Conservation (phyloP, 2,888 invertebrate genomes). For the Chloroclysta siterata region DNA sequence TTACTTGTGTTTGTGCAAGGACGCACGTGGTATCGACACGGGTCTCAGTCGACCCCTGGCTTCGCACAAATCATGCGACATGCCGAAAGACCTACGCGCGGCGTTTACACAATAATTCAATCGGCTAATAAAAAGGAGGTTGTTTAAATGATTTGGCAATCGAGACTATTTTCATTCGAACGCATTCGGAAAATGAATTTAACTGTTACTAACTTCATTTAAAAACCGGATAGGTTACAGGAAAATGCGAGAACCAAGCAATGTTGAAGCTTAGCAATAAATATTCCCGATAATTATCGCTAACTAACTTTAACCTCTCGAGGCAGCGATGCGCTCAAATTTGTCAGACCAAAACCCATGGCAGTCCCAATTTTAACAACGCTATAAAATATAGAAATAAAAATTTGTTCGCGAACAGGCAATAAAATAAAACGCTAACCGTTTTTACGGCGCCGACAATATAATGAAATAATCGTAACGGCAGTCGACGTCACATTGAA, state of each 20-base stretch:
- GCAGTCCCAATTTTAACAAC: constrained; percentile 70
- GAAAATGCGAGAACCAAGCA: no score
- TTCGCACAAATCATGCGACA: constrained; percentile 78
- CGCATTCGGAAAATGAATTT: neutral
- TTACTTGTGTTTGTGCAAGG: constrained; percentile 50
- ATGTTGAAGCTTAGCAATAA: constrained; percentile 14
- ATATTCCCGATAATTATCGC: constrained; percentile 31
- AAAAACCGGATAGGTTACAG: no score
- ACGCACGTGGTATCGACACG: constrained; percentile 71
- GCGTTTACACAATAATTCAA: constrained; percentile 30
- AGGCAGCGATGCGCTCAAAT: constrained; percentile 59
- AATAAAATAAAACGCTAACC: constrained; percentile 83
- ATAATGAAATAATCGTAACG: constrained; percentile 85
- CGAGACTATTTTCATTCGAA: neutral
- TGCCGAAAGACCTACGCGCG: constrained; percentile 46
- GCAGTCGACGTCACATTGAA: constrained; percentile 80
- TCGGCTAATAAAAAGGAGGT: constrained; percentile 20
- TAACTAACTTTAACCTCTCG: constrained; percentile 47
- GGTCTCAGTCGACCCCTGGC: constrained; percentile 57
- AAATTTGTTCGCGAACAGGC: constrained; percentile 72
- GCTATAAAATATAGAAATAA: constrained; percentile 83
- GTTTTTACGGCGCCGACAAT: constrained; percentile 83
- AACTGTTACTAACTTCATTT: no score
- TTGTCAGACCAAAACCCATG: constrained; percentile 59
- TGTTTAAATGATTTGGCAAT: constrained; percentile 19